phyloP scores from a whole-genome alignment of 1,140 invertebrate species.

The Sminthurinus signatus region DNA sequence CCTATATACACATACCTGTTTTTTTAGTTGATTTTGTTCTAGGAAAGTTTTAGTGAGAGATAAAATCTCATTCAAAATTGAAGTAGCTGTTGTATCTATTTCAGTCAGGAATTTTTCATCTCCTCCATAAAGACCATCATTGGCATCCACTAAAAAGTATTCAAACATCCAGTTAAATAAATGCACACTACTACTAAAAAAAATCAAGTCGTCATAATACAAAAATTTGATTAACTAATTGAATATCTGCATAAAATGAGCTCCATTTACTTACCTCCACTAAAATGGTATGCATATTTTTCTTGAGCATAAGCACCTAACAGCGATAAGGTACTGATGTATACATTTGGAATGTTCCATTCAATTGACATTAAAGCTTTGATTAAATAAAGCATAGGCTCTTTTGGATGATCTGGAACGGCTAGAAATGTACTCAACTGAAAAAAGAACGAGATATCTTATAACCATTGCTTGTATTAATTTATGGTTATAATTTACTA shows the following conservation, averaged over 20 bases:
- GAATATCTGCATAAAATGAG: no score
- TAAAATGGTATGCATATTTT: conserved; percentile 71
- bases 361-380: conserved; percentile 66
- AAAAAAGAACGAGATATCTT: no score
- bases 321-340: conserved; percentile 64
- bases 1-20: conserved; percentile 42
- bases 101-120: conserved; percentile 78
- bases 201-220: not conserved
- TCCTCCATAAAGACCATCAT: conserved; percentile 84
- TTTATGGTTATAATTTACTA: no score
- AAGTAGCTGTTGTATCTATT: conserved; percentile 68
- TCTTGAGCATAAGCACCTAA: conserved; percentile 68
- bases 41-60: conserved; percentile 54
- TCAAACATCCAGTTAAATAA: conserved; percentile 5
- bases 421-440: conserved; percentile 41
- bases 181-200: not conserved
- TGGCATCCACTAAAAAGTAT: conserved; percentile 70
- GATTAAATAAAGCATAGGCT: conserved; percentile 69
- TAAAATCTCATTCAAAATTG: conserved; percentile 70
- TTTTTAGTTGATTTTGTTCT: conserved; percentile 42
- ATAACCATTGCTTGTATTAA: no score
- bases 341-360: conserved; percentile 59
- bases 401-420: conserved; percentile 70
- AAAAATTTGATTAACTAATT: not conserved
- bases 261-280: conserved; percentile 57